Conservation (phyloP, 2,888 invertebrate species). For the Agrilus cyanescens region DNA sequence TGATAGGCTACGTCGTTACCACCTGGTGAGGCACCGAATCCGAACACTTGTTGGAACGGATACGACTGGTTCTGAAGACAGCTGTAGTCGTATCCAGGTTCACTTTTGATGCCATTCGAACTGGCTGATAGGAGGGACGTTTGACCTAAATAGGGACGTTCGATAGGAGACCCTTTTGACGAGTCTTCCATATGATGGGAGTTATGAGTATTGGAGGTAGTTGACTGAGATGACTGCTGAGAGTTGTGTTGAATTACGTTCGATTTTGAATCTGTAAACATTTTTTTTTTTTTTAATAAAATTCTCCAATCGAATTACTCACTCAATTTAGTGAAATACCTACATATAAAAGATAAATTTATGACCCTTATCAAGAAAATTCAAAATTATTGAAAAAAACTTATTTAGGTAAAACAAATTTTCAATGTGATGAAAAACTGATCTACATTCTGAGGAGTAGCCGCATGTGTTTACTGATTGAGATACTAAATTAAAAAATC, state of each 20-base stretch:
- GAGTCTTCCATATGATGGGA: slow-evolving; percentile 10
- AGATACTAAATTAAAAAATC: no score
- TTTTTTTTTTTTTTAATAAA: no score
- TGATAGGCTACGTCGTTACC: slow-evolving; percentile 54
- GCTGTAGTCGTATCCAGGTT: slow-evolving; percentile 35
- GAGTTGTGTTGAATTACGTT: slow-evolving; percentile 19
- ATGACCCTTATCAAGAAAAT: no score
- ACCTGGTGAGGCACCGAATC: slow-evolving; percentile 35
- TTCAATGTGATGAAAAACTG: no score
- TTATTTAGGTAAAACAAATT: no score
- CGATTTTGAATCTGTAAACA: slow-evolving; percentile 29
- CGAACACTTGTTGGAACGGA: slow-evolving; percentile 45
- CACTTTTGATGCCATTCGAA: slow-evolving; percentile 33
- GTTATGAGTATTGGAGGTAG: slow-evolving; percentile 11
- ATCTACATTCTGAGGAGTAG: no score
- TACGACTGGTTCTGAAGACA: slow-evolving; percentile 34
- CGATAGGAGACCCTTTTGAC: slow-evolving; percentile 17
- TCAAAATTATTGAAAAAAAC: no score
- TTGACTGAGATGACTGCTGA: slow-evolving; percentile 12
- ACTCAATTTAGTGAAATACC: no score
- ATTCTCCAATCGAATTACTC: no score
- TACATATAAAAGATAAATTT: no score
- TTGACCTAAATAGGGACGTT: slow-evolving; percentile 43
- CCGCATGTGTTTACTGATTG: no score
- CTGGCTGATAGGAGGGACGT: slow-evolving; percentile 41